Evolutionary conservation across 2,797 vertebrate species (phyloP), one percentile per base, ranked within the genome.

Genomic region (Anabacerthia variegaticeps): DNA sequence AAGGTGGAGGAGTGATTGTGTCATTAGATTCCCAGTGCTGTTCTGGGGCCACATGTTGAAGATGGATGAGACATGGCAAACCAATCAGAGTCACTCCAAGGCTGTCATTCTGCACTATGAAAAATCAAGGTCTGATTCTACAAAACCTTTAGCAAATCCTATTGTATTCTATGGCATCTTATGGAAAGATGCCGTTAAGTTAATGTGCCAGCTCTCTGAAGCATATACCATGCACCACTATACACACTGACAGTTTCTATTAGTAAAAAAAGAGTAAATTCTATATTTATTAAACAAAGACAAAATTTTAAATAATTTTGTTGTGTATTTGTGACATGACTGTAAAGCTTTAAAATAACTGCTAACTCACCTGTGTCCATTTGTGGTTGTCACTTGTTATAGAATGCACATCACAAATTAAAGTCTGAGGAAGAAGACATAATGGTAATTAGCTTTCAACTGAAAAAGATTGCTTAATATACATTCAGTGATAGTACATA

Each of bases 301-400:
- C 23, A 61, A 65, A 62, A 8, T 6, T 5, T 22, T 10, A 78
- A 36, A 34, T 22, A 19, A 17, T 32, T 72, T 68, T 69, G 24
- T 66, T 72, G 5, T 36, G 4, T 14, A 56, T 82, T 69, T 62
- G 51, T 36, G 6, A 15, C 46, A 72, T 44, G 19, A 62, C 19
- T 36, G 13, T 55, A 11, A 79, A 63, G 9, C 73, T 85, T 82
- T 71, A 28, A 87, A 88, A 43, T 32, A 39, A 55, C 86, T 32
- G 55, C 46, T 43, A 59, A 97, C 96, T 90, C 95, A 99, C 99
- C 99, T 99, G 99, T 67, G 99, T 99, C 99, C 99, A 99, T 92
- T 99, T 99, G 98, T 99, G 99, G 97, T 99, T 99, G 98, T 99
- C 99, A 96, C 98, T 99, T 95, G 99, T 99, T 98, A 99, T 99